A percentile compares a stretch with the other conserved stretches of the same genome.
These are phyloP conservation scores for Sebastes reedi DNA, from an alignment of 2,797 vertebrate genomes.

Conservation along the genomic window DNA sequence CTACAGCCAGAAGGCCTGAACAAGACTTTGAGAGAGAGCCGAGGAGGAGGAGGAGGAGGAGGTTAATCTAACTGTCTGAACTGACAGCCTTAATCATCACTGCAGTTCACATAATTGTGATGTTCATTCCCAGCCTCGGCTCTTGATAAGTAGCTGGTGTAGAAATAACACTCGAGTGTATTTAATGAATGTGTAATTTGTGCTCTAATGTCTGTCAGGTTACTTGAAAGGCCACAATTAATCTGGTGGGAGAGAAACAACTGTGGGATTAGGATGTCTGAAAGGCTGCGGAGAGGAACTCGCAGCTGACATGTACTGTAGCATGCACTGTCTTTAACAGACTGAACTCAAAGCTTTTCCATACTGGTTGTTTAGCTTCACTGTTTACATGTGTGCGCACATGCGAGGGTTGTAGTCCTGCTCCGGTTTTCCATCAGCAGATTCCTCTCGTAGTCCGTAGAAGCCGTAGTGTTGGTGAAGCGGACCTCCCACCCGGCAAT, in stretches of 20 bases:
- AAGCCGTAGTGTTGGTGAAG: slow-evolving; percentile 28
- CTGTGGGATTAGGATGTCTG: slow-evolving; percentile 15
- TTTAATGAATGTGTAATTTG: slow-evolving; percentile 39
- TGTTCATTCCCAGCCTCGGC: slow-evolving; percentile 16
- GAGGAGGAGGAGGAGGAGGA: not conserved
- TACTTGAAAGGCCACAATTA: slow-evolving; percentile 55
- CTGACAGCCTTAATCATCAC: slow-evolving; percentile 37
- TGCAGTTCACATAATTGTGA: slow-evolving; percentile 42
- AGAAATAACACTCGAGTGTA: slow-evolving; percentile 23
- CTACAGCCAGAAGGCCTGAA: not conserved
- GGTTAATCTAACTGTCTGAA: slow-evolving; percentile 27
- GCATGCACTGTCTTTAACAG: not conserved
- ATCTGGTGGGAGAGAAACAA: slow-evolving; percentile 3
- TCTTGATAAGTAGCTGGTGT: slow-evolving; percentile 40
- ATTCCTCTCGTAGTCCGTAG: slow-evolving; percentile 19
- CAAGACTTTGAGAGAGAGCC: not conserved
- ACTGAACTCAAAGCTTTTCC: not conserved
- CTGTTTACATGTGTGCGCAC: not conserved
- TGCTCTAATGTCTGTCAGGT: slow-evolving; percentile 25
- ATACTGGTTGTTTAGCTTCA: not conserved
- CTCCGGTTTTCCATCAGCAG: slow-evolving; percentile 30
- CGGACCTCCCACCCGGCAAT: slow-evolving; percentile 68
- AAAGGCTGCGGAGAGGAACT: not conserved
- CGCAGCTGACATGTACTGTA: not conserved
- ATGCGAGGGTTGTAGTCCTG: not conserved